Percentiles rank a stretch among this genome's conserved stretches.
These are phyloP conservation scores for Dasyurus viverrinus DNA, from an alignment of 2,113 vertebrate species.

Conservation along the genomic window DNA sequence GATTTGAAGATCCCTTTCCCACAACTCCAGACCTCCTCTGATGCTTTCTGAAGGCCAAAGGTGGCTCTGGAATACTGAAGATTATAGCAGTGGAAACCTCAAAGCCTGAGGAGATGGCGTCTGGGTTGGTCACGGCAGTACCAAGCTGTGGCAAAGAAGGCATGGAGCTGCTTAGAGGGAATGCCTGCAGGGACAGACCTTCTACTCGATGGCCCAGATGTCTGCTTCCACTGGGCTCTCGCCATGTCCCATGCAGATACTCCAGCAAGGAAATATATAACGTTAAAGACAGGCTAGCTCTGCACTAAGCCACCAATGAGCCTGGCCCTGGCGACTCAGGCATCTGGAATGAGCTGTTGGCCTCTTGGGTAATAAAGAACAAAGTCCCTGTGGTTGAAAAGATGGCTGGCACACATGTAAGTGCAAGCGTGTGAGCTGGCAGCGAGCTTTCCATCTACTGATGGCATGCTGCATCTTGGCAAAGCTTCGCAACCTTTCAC, in stretches of 20 bases:
- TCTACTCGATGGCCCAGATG: not conserved
- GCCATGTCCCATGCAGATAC: not conserved
- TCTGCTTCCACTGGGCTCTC: not conserved
- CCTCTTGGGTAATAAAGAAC: not conserved
- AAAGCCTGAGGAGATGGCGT: not conserved
- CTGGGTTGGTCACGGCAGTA: not conserved
- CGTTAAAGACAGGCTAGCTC: not conserved
- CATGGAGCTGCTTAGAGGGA: not conserved
- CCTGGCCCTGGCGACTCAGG: not conserved
- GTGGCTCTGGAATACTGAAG: not conserved
- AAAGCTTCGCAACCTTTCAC: not conserved
- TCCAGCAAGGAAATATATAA: not conserved
- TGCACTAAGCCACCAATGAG: not conserved
- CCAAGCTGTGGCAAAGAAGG: not conserved
- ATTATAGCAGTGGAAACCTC: not conserved
- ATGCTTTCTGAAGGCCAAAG: not conserved
- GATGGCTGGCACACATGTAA: not conserved
- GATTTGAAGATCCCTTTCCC: not conserved
- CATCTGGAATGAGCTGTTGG: not conserved
- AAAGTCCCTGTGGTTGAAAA: not conserved
- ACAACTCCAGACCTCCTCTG: not conserved
- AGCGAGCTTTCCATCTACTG: not conserved
- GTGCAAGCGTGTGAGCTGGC: not conserved
- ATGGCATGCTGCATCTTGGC: not conserved
- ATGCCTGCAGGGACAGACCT: not conserved